These are phyloP conservation scores for Agapostemon virescens DNA, from an alignment of 2,888 invertebrate genomes.

Conservation along the genomic window DNA sequence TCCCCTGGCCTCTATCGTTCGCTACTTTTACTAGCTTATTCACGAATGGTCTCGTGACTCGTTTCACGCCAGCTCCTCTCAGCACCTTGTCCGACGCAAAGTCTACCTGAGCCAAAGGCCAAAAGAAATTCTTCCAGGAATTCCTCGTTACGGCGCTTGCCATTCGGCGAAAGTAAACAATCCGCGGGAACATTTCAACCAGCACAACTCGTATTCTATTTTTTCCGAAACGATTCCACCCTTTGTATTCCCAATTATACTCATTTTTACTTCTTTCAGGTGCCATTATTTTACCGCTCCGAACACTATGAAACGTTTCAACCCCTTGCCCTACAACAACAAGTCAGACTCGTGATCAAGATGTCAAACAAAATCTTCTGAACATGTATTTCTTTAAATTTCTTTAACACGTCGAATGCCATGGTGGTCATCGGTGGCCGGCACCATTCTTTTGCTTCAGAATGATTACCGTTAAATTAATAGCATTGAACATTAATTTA, in stretches of 20 bases:
- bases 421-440: no score
- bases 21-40: slow-evolving; percentile 75
- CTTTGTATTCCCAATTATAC: not conserved
- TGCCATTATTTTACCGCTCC: not conserved
- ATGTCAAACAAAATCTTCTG: no score
- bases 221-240: slow-evolving; percentile 22
- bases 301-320: not conserved
- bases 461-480: no score
- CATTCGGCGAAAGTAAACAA: slow-evolving; percentile 57
- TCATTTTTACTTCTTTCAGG: not conserved
- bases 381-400: no score
- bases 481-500: no score
- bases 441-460: no score
- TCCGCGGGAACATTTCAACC: slow-evolving; percentile 21
- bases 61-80: slow-evolving; percentile 67
- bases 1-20: slow-evolving; percentile 62
- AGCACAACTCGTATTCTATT: not conserved
- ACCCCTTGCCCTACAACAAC: no score
- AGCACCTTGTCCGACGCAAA: slow-evolving; percentile 43
- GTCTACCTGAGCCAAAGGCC: slow-evolving; percentile 35
- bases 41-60: slow-evolving; percentile 68
- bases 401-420: no score
- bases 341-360: no score
- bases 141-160: slow-evolving; percentile 37
- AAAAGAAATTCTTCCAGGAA: slow-evolving; percentile 60